Percentiles rank a stretch among this genome's conserved stretches.
phyloP scores from a whole-genome alignment of 2,113 vertebrate species.

The Cyanoliseus patagonus region DNA sequence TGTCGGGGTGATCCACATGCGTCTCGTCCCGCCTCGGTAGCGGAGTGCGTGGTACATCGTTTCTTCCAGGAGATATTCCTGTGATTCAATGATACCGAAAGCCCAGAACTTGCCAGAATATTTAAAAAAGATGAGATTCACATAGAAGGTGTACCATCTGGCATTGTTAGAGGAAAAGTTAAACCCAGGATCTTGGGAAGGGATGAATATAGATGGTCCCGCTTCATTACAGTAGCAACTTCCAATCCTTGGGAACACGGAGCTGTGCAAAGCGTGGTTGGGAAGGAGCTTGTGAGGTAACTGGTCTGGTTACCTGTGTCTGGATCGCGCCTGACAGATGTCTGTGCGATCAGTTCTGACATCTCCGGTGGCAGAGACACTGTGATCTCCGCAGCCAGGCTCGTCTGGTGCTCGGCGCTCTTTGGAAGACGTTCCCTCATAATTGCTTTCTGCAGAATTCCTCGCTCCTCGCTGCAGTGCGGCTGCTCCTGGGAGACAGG shows the following conservation, averaged over 20 bases:
- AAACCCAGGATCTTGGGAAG: not conserved
- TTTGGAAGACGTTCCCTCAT: not conserved
- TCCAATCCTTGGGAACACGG: not conserved
- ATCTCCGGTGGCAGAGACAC: not conserved
- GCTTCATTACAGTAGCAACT: not conserved
- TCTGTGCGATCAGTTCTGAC: rapidly evolving
- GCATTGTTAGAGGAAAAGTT: not conserved
- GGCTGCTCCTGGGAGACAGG: not conserved
- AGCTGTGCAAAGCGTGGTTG: rapidly evolving
- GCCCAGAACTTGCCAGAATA: not conserved
- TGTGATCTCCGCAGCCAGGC: rapidly evolving
- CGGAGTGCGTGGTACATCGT: not conserved
- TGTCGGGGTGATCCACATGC: rapidly evolving
- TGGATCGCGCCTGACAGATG: not conserved
- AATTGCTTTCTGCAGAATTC: not conserved
- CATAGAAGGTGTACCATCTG: not conserved
- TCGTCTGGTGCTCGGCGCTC: rapidly evolving
- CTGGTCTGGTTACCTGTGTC: not conserved
- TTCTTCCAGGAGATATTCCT: not conserved
- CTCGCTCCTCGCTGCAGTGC: rapidly evolving
- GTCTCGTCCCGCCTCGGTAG: not conserved
- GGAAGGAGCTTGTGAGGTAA: not conserved
- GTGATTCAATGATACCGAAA: not conserved
- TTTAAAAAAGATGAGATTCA: not conserved
- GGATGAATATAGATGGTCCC: not conserved